These are phyloP conservation scores for Microcebus griseorufus DNA, from an alignment of 2,113 vertebrate species.

Conservation along the genomic window DNA sequence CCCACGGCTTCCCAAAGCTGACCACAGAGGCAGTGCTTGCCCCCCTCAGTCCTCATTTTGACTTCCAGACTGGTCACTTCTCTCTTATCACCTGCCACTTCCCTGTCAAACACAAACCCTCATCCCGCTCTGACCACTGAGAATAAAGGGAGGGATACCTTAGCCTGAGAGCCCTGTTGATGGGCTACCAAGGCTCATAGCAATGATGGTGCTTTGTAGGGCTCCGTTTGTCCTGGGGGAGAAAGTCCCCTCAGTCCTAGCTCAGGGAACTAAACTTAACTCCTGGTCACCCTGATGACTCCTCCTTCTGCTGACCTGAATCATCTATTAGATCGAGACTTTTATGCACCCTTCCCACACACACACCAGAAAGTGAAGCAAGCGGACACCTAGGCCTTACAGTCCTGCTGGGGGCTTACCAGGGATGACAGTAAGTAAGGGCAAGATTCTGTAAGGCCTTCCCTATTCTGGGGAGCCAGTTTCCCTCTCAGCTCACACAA, in stretches of 20 bases:
- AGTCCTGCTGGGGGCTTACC: neutral
- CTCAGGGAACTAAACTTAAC: neutral
- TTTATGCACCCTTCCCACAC: neutral
- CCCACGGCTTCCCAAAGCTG: neutral
- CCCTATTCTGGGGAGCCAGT: neutral
- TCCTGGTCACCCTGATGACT: neutral
- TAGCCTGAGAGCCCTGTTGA: neutral
- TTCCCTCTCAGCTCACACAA: neutral
- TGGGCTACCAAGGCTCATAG: neutral
- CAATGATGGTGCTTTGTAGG: neutral
- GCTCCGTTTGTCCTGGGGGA: neutral
- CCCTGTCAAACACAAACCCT: neutral
- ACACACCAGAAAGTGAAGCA: neutral
- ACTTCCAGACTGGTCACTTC: neutral
- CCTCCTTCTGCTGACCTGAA: neutral
- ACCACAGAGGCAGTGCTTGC: neutral
- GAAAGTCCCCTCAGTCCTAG: neutral
- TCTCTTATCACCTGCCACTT: neutral
- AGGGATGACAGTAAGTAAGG: neutral
- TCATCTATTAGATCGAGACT: neutral
- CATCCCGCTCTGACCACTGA: neutral
- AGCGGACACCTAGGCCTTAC: neutral
- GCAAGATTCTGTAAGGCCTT: neutral
- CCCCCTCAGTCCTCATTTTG: neutral
- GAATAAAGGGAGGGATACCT: neutral